Base-by-base conservation (phyloP, 2,797 vertebrate species). In the Urosaurus nigricauda region DNA sequence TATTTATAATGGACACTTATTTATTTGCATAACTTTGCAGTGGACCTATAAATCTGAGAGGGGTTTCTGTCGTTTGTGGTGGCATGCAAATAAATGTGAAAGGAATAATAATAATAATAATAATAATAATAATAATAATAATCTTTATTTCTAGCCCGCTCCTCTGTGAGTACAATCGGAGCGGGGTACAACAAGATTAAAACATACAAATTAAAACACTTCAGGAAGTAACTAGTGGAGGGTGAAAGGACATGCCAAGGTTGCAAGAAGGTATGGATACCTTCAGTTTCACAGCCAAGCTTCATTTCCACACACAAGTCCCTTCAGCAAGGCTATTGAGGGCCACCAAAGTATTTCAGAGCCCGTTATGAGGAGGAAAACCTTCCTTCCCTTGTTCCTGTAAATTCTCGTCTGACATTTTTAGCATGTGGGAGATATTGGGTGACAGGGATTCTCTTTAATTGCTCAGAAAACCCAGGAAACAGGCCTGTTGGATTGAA, bases 371-470 rank as follows among this genome's bases (percentile, higher is more conserved):
- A 93, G 92, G 94, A 93, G 92, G 88, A 92, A 95, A 90, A 88
- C 75, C 80, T 87, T 94, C 92, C 83, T 92, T 84, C 70, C 58
- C 89, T 86, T 83, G 84, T 84, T 95, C 93, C 93, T 94, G 90
- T 96, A 96, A 96, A 96, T 96, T 94, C 93, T 95, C 87, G 4
- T 1, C 90, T 83, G 94, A 91, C 94, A 94, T 79, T 85, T 96
- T 96, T 95, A 96, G 93, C 93, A 95, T 95, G 84, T 92, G 2
- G 2, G 91, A 94, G 95, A 96, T 90, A 74, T 90, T 94, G 90
- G 91, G 75, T 88, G 95, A 93, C 91, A 92, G 92, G 93, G 96
- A 96, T 96, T 97, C 73, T 96, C 92, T 94, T 97, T 96, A 97
- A 97, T 96, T 96, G 95, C 95, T 93, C 93, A 78, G 93, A 95